Evolutionary conservation across 2,797 vertebrate species (phyloP), one percentile per base, ranked within the genome.

Genomic region (Novumbra hubbsi): DNA sequence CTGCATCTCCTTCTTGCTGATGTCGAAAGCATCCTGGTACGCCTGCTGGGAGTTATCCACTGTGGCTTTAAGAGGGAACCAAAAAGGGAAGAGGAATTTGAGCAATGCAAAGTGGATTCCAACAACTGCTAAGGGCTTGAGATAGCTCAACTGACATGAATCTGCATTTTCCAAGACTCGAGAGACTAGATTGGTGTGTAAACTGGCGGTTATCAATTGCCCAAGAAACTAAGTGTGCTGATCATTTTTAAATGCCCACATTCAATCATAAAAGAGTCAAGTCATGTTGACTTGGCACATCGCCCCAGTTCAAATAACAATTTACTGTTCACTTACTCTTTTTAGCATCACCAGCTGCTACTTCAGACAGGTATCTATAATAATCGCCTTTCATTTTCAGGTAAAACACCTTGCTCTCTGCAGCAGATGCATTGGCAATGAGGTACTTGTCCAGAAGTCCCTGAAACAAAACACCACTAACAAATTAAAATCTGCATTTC

Each of bases 351-450:
- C 95, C 98, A 91, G 94, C 95, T 48, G 97, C 98, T 90, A 99
- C 98, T 90, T 99, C 98, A 80, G 98, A 98, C 80, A 99, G 95
- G 91, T 99, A 99, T 95, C 98, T 98, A 93, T 95, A 99, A 90
- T 99, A 99, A 92, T 99, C 98, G 27, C 98, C 98, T 93, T 99
- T 99, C 98, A 99, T 99, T 94, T 99, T 99, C 95, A 99, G 94
- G 90, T 99, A 99, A 92, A 99, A 99, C 78, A 99, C 98, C 92
- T 96, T 98, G 94, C 98, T 99, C 89, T 99, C 97, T 81, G 96
- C 90, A 86, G 95, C 93, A 4, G 91, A 91, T 73, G 97, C 95
- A 74, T 96, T 96, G 84, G 90, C 87, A 93, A 99, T 98, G 88
- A 99, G 96, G 86, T 89, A 96, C 81, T 95, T 96, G 85, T 99